These are phyloP conservation scores for Sogatella furcifera DNA, from an alignment of 1,140 invertebrate species.

Conservation along the genomic window DNA sequence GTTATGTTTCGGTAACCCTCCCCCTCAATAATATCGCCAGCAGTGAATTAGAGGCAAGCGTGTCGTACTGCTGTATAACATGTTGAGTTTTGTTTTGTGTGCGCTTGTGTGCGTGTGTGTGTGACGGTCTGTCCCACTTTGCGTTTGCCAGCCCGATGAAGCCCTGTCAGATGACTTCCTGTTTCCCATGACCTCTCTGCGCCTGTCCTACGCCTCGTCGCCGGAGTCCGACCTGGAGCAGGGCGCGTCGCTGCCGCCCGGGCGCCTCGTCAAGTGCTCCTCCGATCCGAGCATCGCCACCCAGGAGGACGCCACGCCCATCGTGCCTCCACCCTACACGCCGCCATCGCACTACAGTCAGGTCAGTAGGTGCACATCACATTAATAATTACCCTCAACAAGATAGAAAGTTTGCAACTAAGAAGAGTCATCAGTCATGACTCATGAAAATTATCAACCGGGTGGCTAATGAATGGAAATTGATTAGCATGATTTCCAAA, in stretches of 20 bases:
- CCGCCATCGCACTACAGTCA: conserved; percentile 31
- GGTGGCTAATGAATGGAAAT: too few relatives aligned
- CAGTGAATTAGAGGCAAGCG: not conserved
- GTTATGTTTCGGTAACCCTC: too few relatives aligned
- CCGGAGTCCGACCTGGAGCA: conserved; percentile 85
- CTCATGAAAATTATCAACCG: too few relatives aligned
- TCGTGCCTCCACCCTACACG: conserved; percentile 62
- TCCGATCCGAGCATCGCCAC: conserved; percentile 79
- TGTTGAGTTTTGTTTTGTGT: conserved; percentile 8
- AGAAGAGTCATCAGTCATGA: too few relatives aligned
- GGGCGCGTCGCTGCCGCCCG: conserved; percentile 42
- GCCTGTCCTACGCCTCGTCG: conserved; percentile 89
- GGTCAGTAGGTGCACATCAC: too few relatives aligned
- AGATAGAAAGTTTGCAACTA: too few relatives aligned
- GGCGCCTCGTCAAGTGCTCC: conserved; percentile 63
- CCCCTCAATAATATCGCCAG: too few relatives aligned
- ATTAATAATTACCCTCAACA: too few relatives aligned
- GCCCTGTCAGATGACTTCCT: conserved; percentile 90
- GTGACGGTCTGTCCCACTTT: conserved; percentile 31
- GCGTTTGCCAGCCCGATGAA: conserved; percentile 56
- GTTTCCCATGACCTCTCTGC: conserved; percentile 88
- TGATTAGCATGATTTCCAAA: too few relatives aligned
- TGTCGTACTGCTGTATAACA: conserved; percentile 1
- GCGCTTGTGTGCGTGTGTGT: conserved; percentile 21
- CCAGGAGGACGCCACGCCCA: conserved; percentile 43